Base-by-base conservation (phyloP, 2,797 vertebrate species). In the Crypturellus tataupa region DNA sequence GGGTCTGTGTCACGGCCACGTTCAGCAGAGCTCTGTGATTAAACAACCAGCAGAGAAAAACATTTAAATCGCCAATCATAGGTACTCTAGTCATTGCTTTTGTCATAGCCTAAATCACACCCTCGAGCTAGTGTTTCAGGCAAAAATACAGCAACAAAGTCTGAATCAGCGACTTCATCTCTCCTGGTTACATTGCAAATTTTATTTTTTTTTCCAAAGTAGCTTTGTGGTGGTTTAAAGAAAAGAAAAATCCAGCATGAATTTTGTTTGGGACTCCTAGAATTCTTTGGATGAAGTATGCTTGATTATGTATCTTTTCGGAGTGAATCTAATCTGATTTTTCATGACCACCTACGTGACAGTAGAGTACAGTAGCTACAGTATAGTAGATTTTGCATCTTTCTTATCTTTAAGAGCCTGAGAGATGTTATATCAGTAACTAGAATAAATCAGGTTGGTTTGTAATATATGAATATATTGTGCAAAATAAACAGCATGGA, bases 61-160 rank as follows among this genome's bases (percentile, higher is more conserved):
- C 83, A 65, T 42, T 88, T 69, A 83, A 78, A 87, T 91, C 94
- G 94, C 82, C 64, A 80, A 60, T 80, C 83, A 75, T 88, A 77
- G 75, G 51, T 90, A 55, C 37, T 71, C 59, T 64, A 87, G 91
- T 89, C 37, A 44, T 78, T 64, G 71, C 78, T 90, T 90, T 90
- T 95, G 75, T 91, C 72, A 68, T 65, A 85, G 37, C 87, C 80
- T 80, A 58, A 93, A 84, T 87, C 64, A 69, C 68, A 80, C 83
- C 94, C 93, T 91, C 71, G 88, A 90, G 89, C 83, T 94, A 88
- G 86, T 88, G 91, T 94, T 94, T 77, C 58, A 78, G 79, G 68
- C 2, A 16, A 92, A 97, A 91, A 94, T 85, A 75, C 37, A 39
- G 89, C 39, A 81, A 92, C 83, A 93, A 94, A 93, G 88, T 77